Conservation (phyloP, 2,888 invertebrate species). For the Gryllus longicercus region DNA sequence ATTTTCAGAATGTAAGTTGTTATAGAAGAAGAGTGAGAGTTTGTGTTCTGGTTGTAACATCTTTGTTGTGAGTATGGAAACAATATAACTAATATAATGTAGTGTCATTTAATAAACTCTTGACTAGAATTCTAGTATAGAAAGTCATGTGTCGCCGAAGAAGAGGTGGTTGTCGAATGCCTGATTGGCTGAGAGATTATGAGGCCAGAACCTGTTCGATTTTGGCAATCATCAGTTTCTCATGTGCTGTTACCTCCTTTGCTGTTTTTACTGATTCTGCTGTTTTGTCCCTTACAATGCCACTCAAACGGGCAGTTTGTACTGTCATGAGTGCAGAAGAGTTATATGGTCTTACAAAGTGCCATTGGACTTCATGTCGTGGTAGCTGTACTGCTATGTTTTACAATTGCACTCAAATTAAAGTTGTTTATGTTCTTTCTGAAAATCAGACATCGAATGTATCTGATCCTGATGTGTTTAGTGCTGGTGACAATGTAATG, state of each 20-base stretch:
- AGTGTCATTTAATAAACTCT: no score
- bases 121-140: no score
- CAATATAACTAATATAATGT: no score
- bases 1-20: no score
- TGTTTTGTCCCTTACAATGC: slow-evolving; percentile 40
- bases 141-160: slow-evolving; percentile 23
- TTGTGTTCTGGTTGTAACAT: no score
- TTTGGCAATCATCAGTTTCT: slow-evolving; percentile 36
- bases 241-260: slow-evolving; percentile 35
- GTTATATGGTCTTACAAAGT: slow-evolving; percentile 41
- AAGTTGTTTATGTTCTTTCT: slow-evolving; percentile 38
- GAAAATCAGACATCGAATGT: not conserved
- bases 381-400: slow-evolving; percentile 43
- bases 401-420: slow-evolving; percentile 42
- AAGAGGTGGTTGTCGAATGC: slow-evolving; percentile 24
- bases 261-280: slow-evolving; percentile 41
- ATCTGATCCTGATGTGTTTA: no score
- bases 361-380: slow-evolving; percentile 44
- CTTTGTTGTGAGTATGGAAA: no score
- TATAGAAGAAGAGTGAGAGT: no score
- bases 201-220: slow-evolving; percentile 38
- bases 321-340: slow-evolving; percentile 29
- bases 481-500: no score
- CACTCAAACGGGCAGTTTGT: slow-evolving; percentile 37
- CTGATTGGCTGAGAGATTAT: slow-evolving; percentile 35